Evolutionary conservation across 2,113 vertebrate species (phyloP).

Genomic region (Aix galericulata): DNA sequence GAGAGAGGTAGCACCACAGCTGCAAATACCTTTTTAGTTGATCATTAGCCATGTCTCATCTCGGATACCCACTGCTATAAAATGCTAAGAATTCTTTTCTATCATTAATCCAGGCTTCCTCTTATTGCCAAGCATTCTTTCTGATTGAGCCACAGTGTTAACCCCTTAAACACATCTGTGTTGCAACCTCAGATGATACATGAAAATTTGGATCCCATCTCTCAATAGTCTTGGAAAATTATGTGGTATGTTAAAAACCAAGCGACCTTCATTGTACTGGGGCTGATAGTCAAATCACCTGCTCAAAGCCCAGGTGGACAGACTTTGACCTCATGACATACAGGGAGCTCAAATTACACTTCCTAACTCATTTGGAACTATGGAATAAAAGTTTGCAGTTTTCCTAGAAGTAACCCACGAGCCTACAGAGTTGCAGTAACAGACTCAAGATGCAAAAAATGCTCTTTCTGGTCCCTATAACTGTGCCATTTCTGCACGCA

Average conservation of each 20-base stretch:
- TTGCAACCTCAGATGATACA: not conserved
- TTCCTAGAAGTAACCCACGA: not conserved
- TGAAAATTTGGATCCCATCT: not conserved
- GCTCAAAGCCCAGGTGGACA: not conserved
- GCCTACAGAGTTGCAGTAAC: not conserved
- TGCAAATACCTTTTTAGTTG: conserved; percentile 73
- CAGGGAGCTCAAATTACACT: not conserved
- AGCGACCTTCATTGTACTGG: not conserved
- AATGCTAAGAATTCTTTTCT: conserved; percentile 74
- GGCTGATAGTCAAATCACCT: conserved; percentile 23
- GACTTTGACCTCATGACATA: conserved; percentile 33
- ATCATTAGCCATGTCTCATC: conserved; percentile 74
- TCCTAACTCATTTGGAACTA: not conserved
- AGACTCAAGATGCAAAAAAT: not conserved
- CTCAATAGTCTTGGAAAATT: not conserved
- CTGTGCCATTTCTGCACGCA: not conserved
- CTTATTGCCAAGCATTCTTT: conserved; percentile 73
- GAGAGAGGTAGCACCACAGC: conserved; percentile 68
- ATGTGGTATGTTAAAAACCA: not conserved
- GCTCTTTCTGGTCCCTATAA: not conserved
- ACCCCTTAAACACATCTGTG: conserved; percentile 55
- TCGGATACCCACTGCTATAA: conserved; percentile 66
- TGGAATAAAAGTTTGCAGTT: not conserved
- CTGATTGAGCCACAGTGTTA: conserved; percentile 70
- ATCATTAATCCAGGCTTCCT: conserved; percentile 69